phyloP scores from a whole-genome alignment of 2,888 invertebrate species.

The Rhopalosiphum nymphaeae region DNA sequence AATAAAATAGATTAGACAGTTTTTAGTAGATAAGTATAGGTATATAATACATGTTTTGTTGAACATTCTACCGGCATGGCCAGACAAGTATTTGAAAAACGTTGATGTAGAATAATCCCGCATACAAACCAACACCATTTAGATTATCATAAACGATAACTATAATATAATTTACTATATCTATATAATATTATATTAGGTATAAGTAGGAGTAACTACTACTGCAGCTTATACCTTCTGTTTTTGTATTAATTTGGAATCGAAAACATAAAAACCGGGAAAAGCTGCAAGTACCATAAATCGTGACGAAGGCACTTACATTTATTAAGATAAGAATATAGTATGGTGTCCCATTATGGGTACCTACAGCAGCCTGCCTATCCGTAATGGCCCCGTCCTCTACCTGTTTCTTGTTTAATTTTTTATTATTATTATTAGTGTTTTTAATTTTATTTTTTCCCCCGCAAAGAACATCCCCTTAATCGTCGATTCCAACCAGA shows the following conservation, averaged over 20 bases:
- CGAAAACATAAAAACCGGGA: neutral
- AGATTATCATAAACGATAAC: constrained; percentile 31
- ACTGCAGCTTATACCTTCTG: neutral
- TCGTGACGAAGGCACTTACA: constrained; percentile 46
- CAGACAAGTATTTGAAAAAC: constrained; percentile 12
- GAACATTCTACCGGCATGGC: neutral
- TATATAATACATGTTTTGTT: neutral
- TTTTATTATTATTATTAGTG: constrained; percentile 8
- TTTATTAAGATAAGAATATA: constrained; percentile 46
- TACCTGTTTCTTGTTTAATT: constrained; percentile 29
- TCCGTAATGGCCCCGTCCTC: neutral
- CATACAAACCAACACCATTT: constrained; percentile 28
- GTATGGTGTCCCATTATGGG: constrained; percentile 23
- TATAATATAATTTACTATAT: constrained; percentile 19
- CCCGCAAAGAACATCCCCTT: constrained; percentile 40
- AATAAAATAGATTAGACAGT: constrained; percentile 40
- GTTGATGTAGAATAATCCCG: constrained; percentile 30
- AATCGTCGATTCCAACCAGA: constrained; percentile 48
- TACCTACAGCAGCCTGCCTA: neutral
- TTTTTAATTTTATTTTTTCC: constrained; percentile 25
- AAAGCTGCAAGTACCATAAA: constrained; percentile 43
- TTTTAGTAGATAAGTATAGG: neutral
- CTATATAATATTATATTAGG: constrained; percentile 2
- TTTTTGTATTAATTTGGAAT: neutral
- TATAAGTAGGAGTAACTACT: neutral